Base-by-base conservation (phyloP, 2,797 vertebrate genomes). In the Gadopsis bispinosus region DNA sequence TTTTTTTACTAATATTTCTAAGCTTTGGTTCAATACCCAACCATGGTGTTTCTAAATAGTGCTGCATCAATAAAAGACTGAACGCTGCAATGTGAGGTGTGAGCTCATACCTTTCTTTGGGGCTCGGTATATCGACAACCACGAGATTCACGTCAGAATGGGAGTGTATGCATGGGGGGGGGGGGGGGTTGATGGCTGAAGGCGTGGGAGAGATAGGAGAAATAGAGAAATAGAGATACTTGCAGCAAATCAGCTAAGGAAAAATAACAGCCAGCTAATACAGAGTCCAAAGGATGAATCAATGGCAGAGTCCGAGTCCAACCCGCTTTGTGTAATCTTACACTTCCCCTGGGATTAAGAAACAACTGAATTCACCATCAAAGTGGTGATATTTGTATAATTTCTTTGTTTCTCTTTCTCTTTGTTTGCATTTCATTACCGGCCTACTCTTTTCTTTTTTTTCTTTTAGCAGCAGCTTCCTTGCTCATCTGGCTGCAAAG, bases 231-330 rank as follows among this genome's bases (percentile, higher is more conserved):
- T 10, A 41, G 62, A 76, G 53, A 83, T 13, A 55, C 37, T 69
- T 5, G 1, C 35, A 31, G 37, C 51, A 54, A 54, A 78, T 64
- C 55, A 20, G 17, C 17, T 43, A 62, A 69, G 62, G 43, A 43
- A 63, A 51, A 55, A 53, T 63, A 64, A 77, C 76, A 35, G 47
- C 67, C 9, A 31, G 88, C 90, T 91, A 91, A 89, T 14, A 39
- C 66, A 89, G 69, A 91, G 87, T 87, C 51, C 84, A 90, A 80
- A 90, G 83, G 7, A 87, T 88, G 87, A 83, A 85, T 33, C 79
- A 56, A 59, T 33, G 8, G 74, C 29, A 7, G 62, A 67, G 61
- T 72, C 74, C 74, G 62, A 75, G 63, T 83, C 69, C 72, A 74
- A 16, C 67, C 74, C 51, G 68, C 79, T 69, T 7, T 62, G 56